Base-by-base conservation (phyloP, 2,797 vertebrate genomes). In the Poecile montanus region DNA sequence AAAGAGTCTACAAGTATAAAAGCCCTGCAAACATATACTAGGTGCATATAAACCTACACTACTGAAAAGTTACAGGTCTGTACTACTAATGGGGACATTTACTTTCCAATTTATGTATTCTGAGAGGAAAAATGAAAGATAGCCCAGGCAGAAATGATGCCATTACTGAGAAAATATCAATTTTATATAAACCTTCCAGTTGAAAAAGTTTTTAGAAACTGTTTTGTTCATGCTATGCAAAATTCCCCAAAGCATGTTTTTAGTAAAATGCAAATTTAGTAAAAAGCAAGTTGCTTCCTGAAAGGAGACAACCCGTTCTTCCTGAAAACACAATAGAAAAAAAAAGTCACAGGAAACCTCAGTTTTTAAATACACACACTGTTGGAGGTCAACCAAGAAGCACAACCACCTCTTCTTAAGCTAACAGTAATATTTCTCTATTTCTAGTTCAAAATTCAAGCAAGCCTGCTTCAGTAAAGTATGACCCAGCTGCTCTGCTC, bases 291-390 rank as follows among this genome's bases (percentile, higher is more conserved):
- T 42, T 62, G 9, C 11, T 50, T 60, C 13, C 57, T 74, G 38
- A 71, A 83, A 80, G 48, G 5, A 86, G 40, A 50, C 5, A 80
- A 72, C n/a, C 2, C 3, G 1, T 57, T 81, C 47, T 68, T 92
- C 40, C 50, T 79, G n/a, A 80, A 88, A 95, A 72, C 17, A 67
- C n/a, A 91, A 78, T 65, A 23, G 17, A 67, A 62, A 20, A 47
- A 88, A 85, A 17, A n/a, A 2, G 4, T 40, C 57, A 50, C 42
- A 81, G 38, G 32, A 90, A 53, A 86, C 10, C 5, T 47, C 47
- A 40, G 10, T 68, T 83, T 74, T 94, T 65, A 80, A 89, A 81
- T 40, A 60, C 21, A 30, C 25, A 45, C 11, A 5, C 7, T 16
- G 10, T 1, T 71, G 42, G 16, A 93, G 74, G 75, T 80, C 4